phyloP scores from a whole-genome alignment of 2,113 vertebrate species.

The Lepus timidus region DNA sequence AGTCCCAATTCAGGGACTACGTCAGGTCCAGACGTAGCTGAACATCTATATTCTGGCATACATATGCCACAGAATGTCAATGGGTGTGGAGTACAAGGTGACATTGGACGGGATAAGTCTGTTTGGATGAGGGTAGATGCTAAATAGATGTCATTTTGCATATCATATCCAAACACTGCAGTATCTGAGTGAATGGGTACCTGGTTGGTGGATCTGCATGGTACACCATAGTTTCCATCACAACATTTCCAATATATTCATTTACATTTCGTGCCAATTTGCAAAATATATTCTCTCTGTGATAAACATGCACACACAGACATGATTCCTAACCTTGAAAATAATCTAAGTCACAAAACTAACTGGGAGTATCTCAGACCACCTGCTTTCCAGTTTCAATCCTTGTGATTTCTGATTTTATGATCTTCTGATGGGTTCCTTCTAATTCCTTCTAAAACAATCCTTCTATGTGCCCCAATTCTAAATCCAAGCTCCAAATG shows the following conservation, averaged over 20 bases:
- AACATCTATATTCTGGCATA: background rate
- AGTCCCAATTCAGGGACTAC: background rate
- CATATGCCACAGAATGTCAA: background rate
- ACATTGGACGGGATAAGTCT: background rate
- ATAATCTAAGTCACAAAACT: background rate
- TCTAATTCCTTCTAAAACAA: background rate
- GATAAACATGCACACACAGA: background rate
- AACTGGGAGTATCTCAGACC: background rate
- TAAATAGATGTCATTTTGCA: background rate
- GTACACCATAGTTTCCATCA: background rate
- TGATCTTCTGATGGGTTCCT: background rate
- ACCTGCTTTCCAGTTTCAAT: background rate
- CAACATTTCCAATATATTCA: background rate
- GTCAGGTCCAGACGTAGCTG: accelerated
- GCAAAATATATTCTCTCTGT: background rate
- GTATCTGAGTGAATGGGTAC: accelerated
- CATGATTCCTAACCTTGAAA: background rate
- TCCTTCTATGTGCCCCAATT: background rate
- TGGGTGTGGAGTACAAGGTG: background rate
- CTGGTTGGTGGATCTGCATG: accelerated
- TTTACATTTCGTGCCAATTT: background rate
- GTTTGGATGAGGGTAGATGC: background rate
- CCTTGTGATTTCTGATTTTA: background rate
- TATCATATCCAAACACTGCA: background rate
- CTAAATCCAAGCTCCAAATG: background rate